Conservation (phyloP, 1,140 invertebrate genomes). For the Mactra quadrangularis region DNA sequence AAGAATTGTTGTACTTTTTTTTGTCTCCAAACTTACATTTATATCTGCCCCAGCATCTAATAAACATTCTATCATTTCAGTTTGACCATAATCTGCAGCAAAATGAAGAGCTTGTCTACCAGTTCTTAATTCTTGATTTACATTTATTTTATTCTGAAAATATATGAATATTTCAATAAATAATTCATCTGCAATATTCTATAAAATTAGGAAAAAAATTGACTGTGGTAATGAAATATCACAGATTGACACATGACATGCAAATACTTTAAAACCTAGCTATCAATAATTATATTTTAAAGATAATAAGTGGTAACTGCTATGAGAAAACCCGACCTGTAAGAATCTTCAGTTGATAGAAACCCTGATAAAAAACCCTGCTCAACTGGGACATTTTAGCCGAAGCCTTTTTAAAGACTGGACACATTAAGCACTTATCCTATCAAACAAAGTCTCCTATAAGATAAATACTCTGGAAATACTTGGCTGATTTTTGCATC, state of each 20-base stretch:
- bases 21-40: conserved; percentile 91
- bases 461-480: too few species aligned
- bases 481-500: too few species aligned
- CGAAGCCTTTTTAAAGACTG: too few species aligned
- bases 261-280: not conserved
- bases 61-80: conserved; percentile 94
- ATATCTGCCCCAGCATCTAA: conserved; percentile 94
- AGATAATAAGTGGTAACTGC: not conserved
- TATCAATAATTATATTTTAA: not conserved
- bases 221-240: not conserved
- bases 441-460: too few species aligned
- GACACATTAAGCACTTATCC: too few species aligned
- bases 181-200: not conserved
- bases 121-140: conserved; percentile 54
- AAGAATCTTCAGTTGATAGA: too few species aligned
- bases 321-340: not conserved
- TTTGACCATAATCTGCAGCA: conserved; percentile 97
- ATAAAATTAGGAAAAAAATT: not conserved
- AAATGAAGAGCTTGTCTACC: conserved; percentile 77
- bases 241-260: not conserved
- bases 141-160: conserved; percentile 52
- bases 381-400: too few species aligned
- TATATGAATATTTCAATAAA: conserved; percentile 16
- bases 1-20: too few species aligned
- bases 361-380: too few species aligned